A percentile compares a stretch with the other conserved stretches of the same genome.
Conservation (phyloP, 2,797 vertebrate genomes). For the Oreochromis mossambicus region DNA sequence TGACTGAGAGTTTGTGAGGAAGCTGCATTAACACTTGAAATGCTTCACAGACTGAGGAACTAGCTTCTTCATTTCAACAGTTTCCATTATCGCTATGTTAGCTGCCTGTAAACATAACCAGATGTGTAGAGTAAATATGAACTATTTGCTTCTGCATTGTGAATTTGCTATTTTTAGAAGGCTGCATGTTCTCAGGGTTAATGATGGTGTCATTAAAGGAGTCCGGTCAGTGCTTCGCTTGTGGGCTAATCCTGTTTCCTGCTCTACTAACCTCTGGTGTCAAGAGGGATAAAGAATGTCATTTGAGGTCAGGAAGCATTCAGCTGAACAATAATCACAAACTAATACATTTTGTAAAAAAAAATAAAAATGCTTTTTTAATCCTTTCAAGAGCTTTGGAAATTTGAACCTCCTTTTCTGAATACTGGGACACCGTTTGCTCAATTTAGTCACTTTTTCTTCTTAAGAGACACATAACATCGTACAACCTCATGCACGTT, state of each 20-base stretch:
- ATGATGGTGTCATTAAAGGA: constrained; percentile 93
- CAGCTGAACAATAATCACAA: constrained; percentile 83
- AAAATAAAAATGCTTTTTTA: constrained; percentile 24
- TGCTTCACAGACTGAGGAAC: background rate
- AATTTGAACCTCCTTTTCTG: background rate
- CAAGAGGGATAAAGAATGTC: constrained; percentile 89
- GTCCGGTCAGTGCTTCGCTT: constrained; percentile 73
- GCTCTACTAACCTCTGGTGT: constrained; percentile 91
- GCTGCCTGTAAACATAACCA: constrained; percentile 78
- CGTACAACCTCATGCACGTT: background rate
- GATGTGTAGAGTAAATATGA: constrained; percentile 77
- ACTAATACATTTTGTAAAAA: constrained; percentile 32
- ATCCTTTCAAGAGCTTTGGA: background rate
- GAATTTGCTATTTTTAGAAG: constrained; percentile 89
- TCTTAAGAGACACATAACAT: background rate
- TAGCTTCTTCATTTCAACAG: background rate
- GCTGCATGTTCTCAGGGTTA: constrained; percentile 77
- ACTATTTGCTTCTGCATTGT: constrained; percentile 63
- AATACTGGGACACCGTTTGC: background rate
- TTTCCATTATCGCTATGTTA: background rate
- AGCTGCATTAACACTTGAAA: background rate
- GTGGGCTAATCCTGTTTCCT: constrained; percentile 88
- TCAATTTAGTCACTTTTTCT: background rate
- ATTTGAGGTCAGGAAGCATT: constrained; percentile 75
- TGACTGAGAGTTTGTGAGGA: background rate